Percentiles rank a stretch among this genome's conserved stretches.
Evolutionary conservation across 1,140 invertebrate genomes (phyloP).

Genomic region (Pseudobourletiella spinata): DNA sequence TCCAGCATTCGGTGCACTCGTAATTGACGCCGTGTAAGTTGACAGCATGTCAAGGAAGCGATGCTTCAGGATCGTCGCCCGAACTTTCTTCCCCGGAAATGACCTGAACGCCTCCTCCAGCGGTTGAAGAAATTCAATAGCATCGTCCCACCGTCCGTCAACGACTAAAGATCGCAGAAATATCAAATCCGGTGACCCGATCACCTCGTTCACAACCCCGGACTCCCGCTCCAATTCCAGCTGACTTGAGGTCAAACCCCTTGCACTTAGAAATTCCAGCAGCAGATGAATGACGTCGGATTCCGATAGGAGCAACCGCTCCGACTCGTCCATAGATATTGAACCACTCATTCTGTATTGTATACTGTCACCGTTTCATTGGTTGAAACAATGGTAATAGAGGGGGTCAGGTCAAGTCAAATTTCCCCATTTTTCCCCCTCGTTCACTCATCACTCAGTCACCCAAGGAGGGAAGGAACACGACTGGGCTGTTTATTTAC

Average conservation of each 20-base stretch:
- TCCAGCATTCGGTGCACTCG: too few species aligned
- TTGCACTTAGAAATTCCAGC: conserved; percentile 22
- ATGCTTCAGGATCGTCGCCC: conserved; percentile 29
- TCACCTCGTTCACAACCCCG: conserved; percentile 84
- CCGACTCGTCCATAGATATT: conserved; percentile 11
- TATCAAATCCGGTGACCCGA: conserved; percentile 77
- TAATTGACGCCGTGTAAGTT: conserved; percentile 17
- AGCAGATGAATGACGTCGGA: conserved; percentile 31
- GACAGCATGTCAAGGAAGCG: conserved; percentile 30
- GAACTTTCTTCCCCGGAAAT: conserved; percentile 35
- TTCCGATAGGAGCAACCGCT: conserved; percentile 27
- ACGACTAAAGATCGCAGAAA: conserved; percentile 88
- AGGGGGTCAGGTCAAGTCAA: background rate
- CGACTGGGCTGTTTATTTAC: background rate
- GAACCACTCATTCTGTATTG: background rate
- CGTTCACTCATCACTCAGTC: too few species aligned
- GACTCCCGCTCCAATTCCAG: conserved; percentile 87
- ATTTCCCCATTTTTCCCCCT: too few species aligned
- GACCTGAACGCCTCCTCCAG: conserved; percentile 56
- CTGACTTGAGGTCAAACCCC: conserved; percentile 47
- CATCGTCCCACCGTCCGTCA: conserved; percentile 97
- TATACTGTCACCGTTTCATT: too few species aligned
- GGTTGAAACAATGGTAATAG: too few species aligned
- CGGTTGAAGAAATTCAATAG: conserved; percentile 90
- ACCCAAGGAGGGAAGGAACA: background rate